A percentile compares a stretch with the other conserved stretches of the same genome.
phyloP scores from a whole-genome alignment of 2,797 vertebrate species.

The Pygocentrus nattereri region DNA sequence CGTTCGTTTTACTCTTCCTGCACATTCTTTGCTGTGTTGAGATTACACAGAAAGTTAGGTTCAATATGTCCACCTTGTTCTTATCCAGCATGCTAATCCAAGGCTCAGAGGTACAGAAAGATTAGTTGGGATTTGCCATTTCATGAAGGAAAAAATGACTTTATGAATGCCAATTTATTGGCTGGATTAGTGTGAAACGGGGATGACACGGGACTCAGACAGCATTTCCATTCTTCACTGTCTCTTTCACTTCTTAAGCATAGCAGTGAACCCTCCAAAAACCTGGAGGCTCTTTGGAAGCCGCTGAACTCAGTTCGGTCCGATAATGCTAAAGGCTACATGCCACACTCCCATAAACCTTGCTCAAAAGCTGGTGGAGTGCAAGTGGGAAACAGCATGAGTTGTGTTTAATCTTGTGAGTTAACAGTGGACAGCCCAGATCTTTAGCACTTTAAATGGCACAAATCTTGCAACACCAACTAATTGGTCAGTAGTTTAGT shows the following conservation, averaged over 20 bases:
- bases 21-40: too few species aligned
- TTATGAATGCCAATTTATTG: slow-evolving; percentile 56
- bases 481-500: too few species aligned
- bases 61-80: slow-evolving; percentile 36
- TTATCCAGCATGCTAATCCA: slow-evolving; percentile 53
- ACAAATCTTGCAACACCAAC: too few species aligned
- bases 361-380: not conserved
- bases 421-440: too few species aligned
- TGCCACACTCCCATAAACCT: not conserved
- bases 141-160: slow-evolving; percentile 51
- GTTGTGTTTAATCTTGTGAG: not conserved
- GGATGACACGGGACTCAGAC: slow-evolving; percentile 30
- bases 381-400: not conserved
- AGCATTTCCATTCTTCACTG: slow-evolving; percentile 28
- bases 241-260: not conserved
- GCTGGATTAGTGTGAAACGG: slow-evolving; percentile 33
- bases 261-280: slow-evolving; percentile 14
- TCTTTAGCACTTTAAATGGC: too few species aligned
- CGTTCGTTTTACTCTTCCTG: too few species aligned
- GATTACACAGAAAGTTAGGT: slow-evolving; percentile 33
- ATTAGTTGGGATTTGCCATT: slow-evolving; percentile 54
- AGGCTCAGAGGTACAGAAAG: slow-evolving; percentile 40
- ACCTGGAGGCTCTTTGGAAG: not conserved
- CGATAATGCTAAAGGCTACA: slow-evolving; percentile 2
- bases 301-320: not conserved